phyloP scores from a whole-genome alignment of 2,888 invertebrate species.

The Pharmacophagus antenor region DNA sequence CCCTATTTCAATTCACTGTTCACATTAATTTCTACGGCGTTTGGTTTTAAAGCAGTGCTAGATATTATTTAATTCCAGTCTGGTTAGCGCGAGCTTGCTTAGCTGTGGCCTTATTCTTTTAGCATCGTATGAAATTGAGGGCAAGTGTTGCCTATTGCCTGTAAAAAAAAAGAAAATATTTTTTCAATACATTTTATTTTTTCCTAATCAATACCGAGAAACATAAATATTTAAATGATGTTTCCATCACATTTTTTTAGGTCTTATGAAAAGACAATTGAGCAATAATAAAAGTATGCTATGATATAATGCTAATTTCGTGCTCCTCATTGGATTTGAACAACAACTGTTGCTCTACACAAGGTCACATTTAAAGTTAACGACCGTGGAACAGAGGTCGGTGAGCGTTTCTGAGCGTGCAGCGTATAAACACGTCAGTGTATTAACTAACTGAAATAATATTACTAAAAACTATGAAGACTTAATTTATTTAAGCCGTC shows the following conservation, averaged over 20 bases:
- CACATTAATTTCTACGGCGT: no score
- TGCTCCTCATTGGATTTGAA: conserved; percentile 18
- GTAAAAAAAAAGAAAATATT: no score
- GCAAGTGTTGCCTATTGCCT: no score
- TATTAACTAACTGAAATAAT: conserved; percentile 4
- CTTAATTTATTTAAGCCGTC: neutral
- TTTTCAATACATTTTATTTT: no score
- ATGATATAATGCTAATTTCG: neutral
- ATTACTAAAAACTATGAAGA: neutral
- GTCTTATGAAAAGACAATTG: neutral
- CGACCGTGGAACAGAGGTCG: conserved; percentile 21
- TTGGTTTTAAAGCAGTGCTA: no score
- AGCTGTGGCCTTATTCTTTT: no score
- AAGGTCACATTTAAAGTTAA: conserved; percentile 25
- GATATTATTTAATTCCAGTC: no score
- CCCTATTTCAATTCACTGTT: no score
- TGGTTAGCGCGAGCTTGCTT: no score
- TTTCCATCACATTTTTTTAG: neutral
- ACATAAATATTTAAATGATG: no score
- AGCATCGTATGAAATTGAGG: no score
- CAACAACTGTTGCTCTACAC: conserved; percentile 11
- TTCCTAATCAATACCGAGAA: no score
- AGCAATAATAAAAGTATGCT: neutral
- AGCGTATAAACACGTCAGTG: neutral
- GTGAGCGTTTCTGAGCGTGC: conserved; percentile 4